A percentile compares a stretch with the other conserved stretches of the same genome.
phyloP scores from a whole-genome alignment of 1,140 invertebrate genomes.

The Atta colombica region DNA sequence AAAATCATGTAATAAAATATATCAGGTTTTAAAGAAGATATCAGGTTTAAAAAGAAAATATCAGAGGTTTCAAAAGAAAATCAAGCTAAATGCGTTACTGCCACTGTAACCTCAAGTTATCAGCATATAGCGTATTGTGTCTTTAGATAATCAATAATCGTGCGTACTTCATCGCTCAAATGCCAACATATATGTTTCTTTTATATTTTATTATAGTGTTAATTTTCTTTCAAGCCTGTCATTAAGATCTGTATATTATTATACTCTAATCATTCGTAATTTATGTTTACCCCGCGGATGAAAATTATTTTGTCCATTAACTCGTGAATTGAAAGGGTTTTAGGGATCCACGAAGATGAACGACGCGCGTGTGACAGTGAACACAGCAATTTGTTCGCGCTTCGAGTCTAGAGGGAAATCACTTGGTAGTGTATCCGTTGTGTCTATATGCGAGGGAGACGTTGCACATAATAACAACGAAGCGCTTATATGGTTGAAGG shows the following conservation, averaged over 20 bases:
- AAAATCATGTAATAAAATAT: background rate
- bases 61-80: background rate
- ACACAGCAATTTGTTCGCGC: conserved; percentile 73
- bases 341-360: background rate
- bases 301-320: conserved; percentile 38
- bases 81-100: background rate
- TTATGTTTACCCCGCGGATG: background rate
- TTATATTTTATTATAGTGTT: background rate
- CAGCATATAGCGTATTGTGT: background rate
- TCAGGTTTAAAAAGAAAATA: background rate
- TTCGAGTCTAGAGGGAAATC: conserved; percentile 79
- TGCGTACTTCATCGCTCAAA: background rate
- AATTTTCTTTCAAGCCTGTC: conserved; percentile 13
- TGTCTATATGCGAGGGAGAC: conserved; percentile 27
- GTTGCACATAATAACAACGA: conserved; percentile 31
- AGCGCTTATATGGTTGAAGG: conserved; percentile 76
- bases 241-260: background rate
- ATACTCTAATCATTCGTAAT: conserved; percentile 28
- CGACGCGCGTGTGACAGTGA: conserved; percentile 20
- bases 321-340: conserved; percentile 32
- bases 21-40: background rate
- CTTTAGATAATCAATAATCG: conserved; percentile 19
- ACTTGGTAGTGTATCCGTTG: conserved; percentile 66
- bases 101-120: background rate
- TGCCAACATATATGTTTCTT: background rate